Evolutionary conservation across 1,140 invertebrate genomes (phyloP).

Genomic region (Anagrus nilaparvatae): DNA sequence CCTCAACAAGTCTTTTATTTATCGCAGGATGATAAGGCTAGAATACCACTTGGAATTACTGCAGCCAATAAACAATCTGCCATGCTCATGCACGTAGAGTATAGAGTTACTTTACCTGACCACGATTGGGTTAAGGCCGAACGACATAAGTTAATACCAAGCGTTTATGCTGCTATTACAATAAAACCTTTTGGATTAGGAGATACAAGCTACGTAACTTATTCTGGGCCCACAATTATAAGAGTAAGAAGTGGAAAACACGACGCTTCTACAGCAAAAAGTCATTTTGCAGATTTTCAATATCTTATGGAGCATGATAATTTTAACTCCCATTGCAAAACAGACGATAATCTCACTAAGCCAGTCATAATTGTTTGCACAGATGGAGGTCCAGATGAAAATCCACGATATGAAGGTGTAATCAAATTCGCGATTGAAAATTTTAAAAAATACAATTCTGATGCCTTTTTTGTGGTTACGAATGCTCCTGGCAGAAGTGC

Average conservation of each 20-base stretch:
- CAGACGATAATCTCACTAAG: no score
- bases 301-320: conserved; percentile 23
- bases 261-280: conserved; percentile 26
- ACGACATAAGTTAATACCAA: conserved; percentile 31
- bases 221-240: conserved; percentile 34
- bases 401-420: no score
- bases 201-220: conserved; percentile 23
- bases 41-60: conserved; percentile 14
- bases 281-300: conserved; percentile 30
- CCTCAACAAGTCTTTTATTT: conserved; percentile 20
- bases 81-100: conserved; percentile 35
- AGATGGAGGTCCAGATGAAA: no score
- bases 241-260: conserved; percentile 31
- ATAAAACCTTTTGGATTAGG: conserved; percentile 22
- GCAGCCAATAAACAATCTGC: conserved; percentile 21
- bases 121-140: conserved; percentile 35
- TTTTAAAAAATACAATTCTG: no score
- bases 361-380: no score
- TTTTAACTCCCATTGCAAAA: no score
- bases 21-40: conserved; percentile 17
- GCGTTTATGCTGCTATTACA: conserved; percentile 24
- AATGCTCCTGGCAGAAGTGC: no score
- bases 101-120: conserved; percentile 29
- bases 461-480: no score
- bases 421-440: no score